Evolutionary conservation across 2,113 vertebrate genomes (phyloP).

Genomic region (Sinocyclocheilus rhinocerous): DNA sequence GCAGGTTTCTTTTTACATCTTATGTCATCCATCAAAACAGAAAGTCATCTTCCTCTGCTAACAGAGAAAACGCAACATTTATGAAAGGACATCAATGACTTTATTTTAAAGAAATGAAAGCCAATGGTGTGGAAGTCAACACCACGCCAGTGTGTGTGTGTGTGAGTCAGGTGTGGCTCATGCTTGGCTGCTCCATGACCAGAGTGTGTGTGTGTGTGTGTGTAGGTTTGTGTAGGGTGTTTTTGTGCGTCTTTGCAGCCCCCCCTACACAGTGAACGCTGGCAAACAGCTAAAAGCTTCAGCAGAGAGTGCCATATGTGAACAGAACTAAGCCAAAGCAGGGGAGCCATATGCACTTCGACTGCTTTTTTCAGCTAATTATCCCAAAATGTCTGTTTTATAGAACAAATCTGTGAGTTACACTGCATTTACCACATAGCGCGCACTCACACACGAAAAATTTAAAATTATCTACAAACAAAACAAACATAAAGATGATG

Average conservation of each 20-base stretch:
- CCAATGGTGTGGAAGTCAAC: slow-evolving; percentile 50
- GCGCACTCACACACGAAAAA: neutral
- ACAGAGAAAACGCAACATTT: neutral
- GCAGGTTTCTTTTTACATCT: slow-evolving; percentile 3
- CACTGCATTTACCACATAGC: slow-evolving; percentile 9
- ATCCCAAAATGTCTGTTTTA: slow-evolving; percentile 45
- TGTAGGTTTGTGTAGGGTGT: slow-evolving; percentile 10
- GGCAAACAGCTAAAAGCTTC: slow-evolving; percentile 53
- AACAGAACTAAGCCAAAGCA: slow-evolving; percentile 47
- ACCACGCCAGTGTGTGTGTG: neutral
- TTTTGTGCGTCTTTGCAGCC: slow-evolving; percentile 1
- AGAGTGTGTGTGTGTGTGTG: slow-evolving; percentile 8
- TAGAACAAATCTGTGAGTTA: slow-evolving; percentile 33
- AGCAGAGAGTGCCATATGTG: slow-evolving; percentile 51
- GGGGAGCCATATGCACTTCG: slow-evolving; percentile 43
- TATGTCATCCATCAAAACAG: neutral
- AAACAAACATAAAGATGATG: neutral
- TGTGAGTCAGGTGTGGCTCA: slow-evolving; percentile 43
- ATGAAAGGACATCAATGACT: neutral
- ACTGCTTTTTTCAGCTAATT: slow-evolving; percentile 44
- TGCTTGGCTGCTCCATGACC: slow-evolving; percentile 31
- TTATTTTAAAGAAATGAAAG: slow-evolving; percentile 7
- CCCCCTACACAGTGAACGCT: slow-evolving; percentile 35
- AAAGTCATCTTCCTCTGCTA: neutral
- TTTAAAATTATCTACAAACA: slow-evolving; percentile 8